A percentile compares a stretch with the other conserved stretches of the same genome.
phyloP scores from a whole-genome alignment of 1,140 invertebrate genomes.

The Coelopa frigida region DNA sequence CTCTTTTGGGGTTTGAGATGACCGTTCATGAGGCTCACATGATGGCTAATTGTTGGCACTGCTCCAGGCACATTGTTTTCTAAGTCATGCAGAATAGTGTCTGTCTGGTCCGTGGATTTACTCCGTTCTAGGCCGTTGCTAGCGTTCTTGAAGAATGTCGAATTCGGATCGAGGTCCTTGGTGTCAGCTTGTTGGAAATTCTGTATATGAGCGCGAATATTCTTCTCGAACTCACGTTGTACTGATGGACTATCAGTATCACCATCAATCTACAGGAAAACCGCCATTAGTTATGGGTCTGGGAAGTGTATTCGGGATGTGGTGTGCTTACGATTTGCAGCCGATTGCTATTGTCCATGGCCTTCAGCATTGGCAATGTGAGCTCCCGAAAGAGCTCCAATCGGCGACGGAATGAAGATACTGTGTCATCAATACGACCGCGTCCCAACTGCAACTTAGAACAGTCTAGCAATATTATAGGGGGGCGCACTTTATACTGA shows the following conservation, averaged over 20 bases:
- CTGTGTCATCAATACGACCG: conserved; percentile 73
- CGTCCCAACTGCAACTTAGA: conserved; percentile 77
- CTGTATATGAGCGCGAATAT: conserved; percentile 51
- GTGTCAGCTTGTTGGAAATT: conserved; percentile 37
- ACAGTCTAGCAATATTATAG: conserved; percentile 73
- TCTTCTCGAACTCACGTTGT: conserved; percentile 64
- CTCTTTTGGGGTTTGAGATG: conserved; percentile 33
- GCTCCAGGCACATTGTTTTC: conserved; percentile 42
- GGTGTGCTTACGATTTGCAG: conserved; percentile 65
- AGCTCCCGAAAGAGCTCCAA: conserved; percentile 78
- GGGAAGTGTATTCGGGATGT: background rate
- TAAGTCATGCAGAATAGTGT: conserved; percentile 38
- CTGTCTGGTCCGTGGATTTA: conserved; percentile 25
- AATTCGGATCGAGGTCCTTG: background rate
- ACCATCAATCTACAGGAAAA: conserved; percentile 59
- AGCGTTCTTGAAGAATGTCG: no score
- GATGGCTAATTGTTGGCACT: conserved; percentile 43
- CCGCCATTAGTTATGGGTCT: background rate
- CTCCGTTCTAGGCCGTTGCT: background rate
- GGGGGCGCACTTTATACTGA: conserved; percentile 66
- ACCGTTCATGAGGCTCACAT: conserved; percentile 42
- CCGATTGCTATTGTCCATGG: conserved; percentile 68
- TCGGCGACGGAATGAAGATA: conserved; percentile 71
- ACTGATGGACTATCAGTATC: conserved; percentile 69
- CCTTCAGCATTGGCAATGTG: conserved; percentile 80